phyloP scores from a whole-genome alignment of 1,140 invertebrate genomes.

The Metaphire vulgaris region DNA sequence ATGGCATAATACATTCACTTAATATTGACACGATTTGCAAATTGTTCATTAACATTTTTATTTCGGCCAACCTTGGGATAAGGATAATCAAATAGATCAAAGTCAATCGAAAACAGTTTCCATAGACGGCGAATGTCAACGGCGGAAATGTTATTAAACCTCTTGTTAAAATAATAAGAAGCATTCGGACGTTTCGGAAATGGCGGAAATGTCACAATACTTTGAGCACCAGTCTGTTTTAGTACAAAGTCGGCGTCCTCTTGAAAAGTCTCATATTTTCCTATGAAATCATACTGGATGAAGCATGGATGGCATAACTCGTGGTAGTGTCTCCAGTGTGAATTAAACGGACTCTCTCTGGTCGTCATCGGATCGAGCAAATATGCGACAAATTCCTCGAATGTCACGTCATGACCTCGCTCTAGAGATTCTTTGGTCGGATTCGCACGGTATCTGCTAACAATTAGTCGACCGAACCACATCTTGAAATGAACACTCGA shows the following conservation, averaged over 20 bases:
- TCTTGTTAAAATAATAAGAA: no score
- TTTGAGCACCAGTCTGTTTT: neutral
- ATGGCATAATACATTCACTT: no score
- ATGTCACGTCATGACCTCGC: slow-evolving; percentile 75
- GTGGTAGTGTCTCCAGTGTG: neutral
- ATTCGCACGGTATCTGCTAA: slow-evolving; percentile 67
- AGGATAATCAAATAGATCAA: no score
- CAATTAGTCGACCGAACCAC: slow-evolving; percentile 71
- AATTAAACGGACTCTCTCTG: neutral
- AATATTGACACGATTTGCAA: no score
- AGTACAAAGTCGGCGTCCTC: neutral
- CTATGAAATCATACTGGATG: neutral
- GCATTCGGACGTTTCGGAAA: no score
- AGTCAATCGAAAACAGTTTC: no score
- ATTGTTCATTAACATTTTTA: no score
- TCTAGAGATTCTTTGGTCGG: slow-evolving; percentile 64
- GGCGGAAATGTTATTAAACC: no score
- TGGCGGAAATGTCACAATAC: neutral
- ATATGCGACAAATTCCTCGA: slow-evolving; percentile 67
- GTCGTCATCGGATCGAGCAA: neutral
- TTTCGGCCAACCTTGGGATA: no score
- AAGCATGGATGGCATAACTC: neutral
- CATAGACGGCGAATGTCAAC: no score
- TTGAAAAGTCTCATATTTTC: neutral
- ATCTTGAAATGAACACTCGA: slow-evolving; percentile 64